These are phyloP conservation scores for Scomber japonicus DNA, from an alignment of 2,113 vertebrate genomes.

Conservation along the genomic window DNA sequence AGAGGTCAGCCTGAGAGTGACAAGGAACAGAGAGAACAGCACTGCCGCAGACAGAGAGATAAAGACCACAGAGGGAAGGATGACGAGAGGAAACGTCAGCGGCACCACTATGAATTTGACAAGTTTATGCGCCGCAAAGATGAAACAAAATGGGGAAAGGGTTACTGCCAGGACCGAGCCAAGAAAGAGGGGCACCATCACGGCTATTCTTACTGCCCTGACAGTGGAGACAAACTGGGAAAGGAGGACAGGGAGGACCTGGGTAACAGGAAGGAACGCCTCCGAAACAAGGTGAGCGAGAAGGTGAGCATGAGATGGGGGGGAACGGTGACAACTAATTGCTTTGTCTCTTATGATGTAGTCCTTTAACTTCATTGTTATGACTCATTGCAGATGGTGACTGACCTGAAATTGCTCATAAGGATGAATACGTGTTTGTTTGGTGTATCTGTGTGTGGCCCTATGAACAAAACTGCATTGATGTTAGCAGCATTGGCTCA, in stretches of 20 bases:
- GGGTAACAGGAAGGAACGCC: slow-evolving; percentile 90
- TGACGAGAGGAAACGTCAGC: slow-evolving; percentile 90
- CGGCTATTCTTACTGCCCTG: slow-evolving; percentile 84
- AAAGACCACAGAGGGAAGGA: slow-evolving; percentile 90
- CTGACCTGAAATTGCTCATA: too few species aligned
- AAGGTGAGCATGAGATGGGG: slow-evolving; percentile 80
- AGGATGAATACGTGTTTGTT: too few species aligned
- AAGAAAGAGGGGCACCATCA: slow-evolving; percentile 92
- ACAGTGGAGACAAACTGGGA: slow-evolving; percentile 88
- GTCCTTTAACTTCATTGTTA: background rate
- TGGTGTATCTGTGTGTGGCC: too few species aligned
- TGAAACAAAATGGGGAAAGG: slow-evolving; percentile 94
- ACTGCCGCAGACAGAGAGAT: slow-evolving; percentile 89
- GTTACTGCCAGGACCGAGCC: slow-evolving; percentile 90
- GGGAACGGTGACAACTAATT: background rate
- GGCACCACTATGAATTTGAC: slow-evolving; percentile 91
- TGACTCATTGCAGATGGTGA: too few species aligned
- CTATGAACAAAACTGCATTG: too few species aligned
- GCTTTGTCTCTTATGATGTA: background rate
- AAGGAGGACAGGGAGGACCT: slow-evolving; percentile 91
- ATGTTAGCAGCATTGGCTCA: too few species aligned
- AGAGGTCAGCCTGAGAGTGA: slow-evolving; percentile 92
- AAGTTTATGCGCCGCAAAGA: slow-evolving; percentile 91
- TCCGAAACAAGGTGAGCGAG: slow-evolving; percentile 93
- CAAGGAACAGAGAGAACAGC: slow-evolving; percentile 91